These are phyloP conservation scores for Enchytraeus crypticus DNA, from an alignment of 2,888 invertebrate species.

Conservation along the genomic window DNA sequence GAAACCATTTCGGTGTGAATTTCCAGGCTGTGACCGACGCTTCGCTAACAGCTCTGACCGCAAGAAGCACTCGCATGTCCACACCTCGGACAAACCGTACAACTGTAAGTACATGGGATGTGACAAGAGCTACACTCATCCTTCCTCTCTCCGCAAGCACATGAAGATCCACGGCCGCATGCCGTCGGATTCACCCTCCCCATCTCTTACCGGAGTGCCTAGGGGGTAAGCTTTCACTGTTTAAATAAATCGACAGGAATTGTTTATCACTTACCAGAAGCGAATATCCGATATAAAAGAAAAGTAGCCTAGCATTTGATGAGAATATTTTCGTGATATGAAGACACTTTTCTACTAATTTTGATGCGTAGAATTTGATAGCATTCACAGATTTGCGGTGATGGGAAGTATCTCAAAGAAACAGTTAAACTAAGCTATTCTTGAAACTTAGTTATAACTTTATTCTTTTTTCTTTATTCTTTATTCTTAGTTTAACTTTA, in stretches of 20 bases:
- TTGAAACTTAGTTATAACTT: too few relatives aligned
- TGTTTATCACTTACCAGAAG: background rate
- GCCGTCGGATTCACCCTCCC: background rate
- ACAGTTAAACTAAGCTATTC: too few relatives aligned
- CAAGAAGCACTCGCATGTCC: constrained; percentile 98
- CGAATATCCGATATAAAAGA: too few relatives aligned
- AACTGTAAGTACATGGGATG: constrained; percentile 92
- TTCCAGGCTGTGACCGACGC: constrained; percentile 88
- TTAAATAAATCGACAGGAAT: background rate
- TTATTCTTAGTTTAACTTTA: too few relatives aligned
- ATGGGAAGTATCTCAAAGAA: too few relatives aligned
- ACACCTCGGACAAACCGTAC: constrained; percentile 97
- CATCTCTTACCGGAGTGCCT: background rate
- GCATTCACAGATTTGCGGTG: too few relatives aligned
- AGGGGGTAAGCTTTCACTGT: background rate
- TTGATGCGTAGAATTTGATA: too few relatives aligned
- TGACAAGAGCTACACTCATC: constrained; percentile 98
- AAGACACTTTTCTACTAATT: too few relatives aligned
- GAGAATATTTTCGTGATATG: too few relatives aligned
- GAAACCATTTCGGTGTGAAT: constrained; percentile 97
- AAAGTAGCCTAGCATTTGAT: too few relatives aligned
- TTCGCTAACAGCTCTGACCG: constrained; percentile 98
- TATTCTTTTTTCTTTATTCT: too few relatives aligned
- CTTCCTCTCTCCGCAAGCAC: constrained; percentile 92
- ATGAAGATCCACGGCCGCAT: constrained; percentile 56